These are phyloP conservation scores for Lithobates sylvaticus DNA, from an alignment of 2,797 vertebrate genomes.

Conservation along the genomic window DNA sequence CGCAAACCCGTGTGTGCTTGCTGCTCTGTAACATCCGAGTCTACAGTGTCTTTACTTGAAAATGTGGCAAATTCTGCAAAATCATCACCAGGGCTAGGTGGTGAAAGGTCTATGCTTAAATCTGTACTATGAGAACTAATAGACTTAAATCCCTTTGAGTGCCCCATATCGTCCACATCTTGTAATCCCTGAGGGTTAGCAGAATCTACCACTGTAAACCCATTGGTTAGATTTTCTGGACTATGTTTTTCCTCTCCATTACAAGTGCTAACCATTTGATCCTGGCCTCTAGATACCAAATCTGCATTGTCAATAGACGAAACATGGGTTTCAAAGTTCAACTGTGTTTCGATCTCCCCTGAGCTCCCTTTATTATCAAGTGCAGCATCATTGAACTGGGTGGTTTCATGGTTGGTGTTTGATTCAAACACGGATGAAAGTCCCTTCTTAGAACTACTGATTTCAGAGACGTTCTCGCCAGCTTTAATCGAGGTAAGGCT, in stretches of 20 bases:
- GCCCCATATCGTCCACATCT: conserved; percentile 71
- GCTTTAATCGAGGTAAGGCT: conserved; percentile 76
- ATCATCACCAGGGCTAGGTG: conserved; percentile 75
- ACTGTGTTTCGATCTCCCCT: conserved; percentile 44
- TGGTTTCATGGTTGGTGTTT: conserved; percentile 74
- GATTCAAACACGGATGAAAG: conserved; percentile 76
- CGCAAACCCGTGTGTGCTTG: conserved; percentile 64
- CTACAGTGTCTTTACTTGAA: conserved; percentile 73
- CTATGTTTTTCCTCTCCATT: conserved; percentile 78
- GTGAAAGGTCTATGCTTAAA: conserved; percentile 69
- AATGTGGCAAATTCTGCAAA: conserved; percentile 87
- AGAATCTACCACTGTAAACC: conserved; percentile 75
- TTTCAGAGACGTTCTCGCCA: conserved; percentile 71
- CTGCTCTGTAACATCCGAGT: conserved; percentile 67
- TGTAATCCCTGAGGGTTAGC: conserved; percentile 82
- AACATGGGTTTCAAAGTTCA: conserved; percentile 68
- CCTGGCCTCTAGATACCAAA: conserved; percentile 65
- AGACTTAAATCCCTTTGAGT: conserved; percentile 74
- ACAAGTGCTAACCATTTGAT: conserved; percentile 73
- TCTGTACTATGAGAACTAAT: conserved; percentile 68
- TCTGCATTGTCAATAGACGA: conserved; percentile 67
- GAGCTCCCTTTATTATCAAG: conserved; percentile 59
- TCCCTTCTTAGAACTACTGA: conserved; percentile 71
- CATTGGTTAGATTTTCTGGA: conserved; percentile 84
- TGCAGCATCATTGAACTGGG: conserved; percentile 70